Evolutionary conservation across 2,113 vertebrate species (phyloP), one percentile per base, ranked within the genome.

Genomic region (Myotis yumanensis): DNA sequence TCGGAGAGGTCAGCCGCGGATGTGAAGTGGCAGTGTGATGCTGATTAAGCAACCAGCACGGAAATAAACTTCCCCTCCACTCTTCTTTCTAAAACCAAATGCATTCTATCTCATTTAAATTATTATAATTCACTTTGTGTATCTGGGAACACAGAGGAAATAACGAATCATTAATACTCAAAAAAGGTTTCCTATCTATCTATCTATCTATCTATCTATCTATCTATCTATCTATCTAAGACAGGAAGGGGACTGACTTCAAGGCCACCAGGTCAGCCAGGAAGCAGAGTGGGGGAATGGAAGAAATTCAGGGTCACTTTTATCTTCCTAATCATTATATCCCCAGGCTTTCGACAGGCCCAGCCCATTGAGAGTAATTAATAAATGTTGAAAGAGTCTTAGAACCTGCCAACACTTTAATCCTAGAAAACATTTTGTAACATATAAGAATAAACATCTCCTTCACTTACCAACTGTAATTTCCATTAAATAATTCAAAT

Each of bases 1-100:
- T 97, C 94, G 97, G 97, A 98, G 98, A 97, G 87, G 97, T 97
- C 96, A 97, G 97, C 97, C 96, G 80, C 96, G 97, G 97, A 98
- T 97, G 96, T 79, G 97, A 98, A 98, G 96, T 92, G 96, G 97
- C 97, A 95, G 95, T 71, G 90, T 85, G 97, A 97, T 95, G 96
- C 83, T 96, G 98, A 97, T 97, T 96, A 98, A 96, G 98, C 96
- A 96, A 97, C 96, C 96, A 86, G 96, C 86, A 93, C 88, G 77
- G 92, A 97, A 97, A 96, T 84, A 84, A 90, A 95, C 83, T 88
- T 95, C 93, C 90, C 93, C 66, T 81, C 90, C 86, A 51, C 51
- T 43, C 30, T 57, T 79, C 96, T 95, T 80, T 95, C 83, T 28
- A 77, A 96, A 97, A 96, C 96, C 86, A 91, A 94, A 96, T 80